Percentiles rank a stretch among this genome's conserved stretches.
These are phyloP conservation scores for Isaurus tuberculatus DNA, from an alignment of 92 coral and sea anemone species.

Conservation along the genomic window DNA sequence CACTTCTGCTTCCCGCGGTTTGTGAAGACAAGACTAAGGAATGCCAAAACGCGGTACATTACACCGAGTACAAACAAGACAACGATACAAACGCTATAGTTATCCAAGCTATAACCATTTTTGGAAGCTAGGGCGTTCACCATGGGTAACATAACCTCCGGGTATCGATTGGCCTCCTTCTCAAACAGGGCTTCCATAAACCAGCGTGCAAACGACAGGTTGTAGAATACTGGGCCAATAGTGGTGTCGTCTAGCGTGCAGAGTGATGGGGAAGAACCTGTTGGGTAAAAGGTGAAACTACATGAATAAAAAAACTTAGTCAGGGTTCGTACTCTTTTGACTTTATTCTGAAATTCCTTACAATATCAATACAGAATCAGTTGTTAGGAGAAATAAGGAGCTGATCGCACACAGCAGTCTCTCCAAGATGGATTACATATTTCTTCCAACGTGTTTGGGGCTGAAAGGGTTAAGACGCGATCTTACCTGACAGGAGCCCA, in stretches of 20 bases:
- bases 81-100: conserved; percentile 68
- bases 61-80: conserved; percentile 72
- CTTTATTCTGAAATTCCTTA: no score
- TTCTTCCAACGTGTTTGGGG: no score
- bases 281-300: background rate
- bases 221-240: conserved; percentile 77
- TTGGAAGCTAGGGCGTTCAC: conserved; percentile 59
- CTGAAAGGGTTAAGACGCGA: no score
- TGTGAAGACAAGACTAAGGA: conserved; percentile 76
- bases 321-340: no score
- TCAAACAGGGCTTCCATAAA: conserved; percentile 89
- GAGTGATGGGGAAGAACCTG: conserved; percentile 80
- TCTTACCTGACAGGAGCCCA: conserved; percentile 77
- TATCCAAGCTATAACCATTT: conserved; percentile 77
- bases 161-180: conserved; percentile 81
- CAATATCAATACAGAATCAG: no score
- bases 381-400: no score
- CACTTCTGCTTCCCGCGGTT: conserved; percentile 90
- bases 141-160: conserved; percentile 63
- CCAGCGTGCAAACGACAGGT: conserved; percentile 87
- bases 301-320: no score
- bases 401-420: no score
- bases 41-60: conserved; percentile 73
- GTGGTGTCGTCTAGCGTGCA: conserved; percentile 72
- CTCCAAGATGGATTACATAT: no score